phyloP scores from a whole-genome alignment of 2,113 vertebrate genomes.

The Gracilinanus agilis region DNA sequence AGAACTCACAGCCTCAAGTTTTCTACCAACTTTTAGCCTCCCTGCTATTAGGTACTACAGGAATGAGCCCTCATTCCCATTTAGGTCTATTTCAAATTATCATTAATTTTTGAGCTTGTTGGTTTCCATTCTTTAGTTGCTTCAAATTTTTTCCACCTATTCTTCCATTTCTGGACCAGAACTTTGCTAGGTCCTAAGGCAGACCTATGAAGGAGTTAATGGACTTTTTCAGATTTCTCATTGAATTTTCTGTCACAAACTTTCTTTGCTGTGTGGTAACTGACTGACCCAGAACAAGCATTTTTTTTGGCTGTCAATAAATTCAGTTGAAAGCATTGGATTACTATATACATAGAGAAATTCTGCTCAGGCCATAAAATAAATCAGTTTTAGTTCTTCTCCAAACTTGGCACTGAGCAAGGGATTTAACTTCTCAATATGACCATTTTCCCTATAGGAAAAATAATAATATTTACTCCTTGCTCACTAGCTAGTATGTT shows the following conservation, averaged over 20 bases:
- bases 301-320: neutral
- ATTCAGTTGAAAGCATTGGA: neutral
- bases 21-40: neutral
- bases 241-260: conserved; percentile 39
- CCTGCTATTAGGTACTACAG: neutral
- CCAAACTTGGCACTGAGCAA: neutral
- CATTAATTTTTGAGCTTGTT: neutral
- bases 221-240: neutral
- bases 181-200: conserved; percentile 6
- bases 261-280: neutral
- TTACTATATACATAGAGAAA: neutral
- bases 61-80: neutral
- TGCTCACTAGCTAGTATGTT: neutral
- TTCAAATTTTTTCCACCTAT: conserved; percentile 19
- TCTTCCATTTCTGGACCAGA: neutral
- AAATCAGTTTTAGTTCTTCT: neutral
- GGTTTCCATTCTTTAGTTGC: neutral
- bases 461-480: neutral
- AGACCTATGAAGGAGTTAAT: conserved; percentile 21
- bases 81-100: neutral
- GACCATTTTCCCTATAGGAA: conserved; percentile 12
- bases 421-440: neutral
- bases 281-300: neutral
- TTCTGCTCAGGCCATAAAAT: neutral
- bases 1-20: neutral